phyloP scores from a whole-genome alignment of 2,888 invertebrate species.

The Ornithoptera priamus region DNA sequence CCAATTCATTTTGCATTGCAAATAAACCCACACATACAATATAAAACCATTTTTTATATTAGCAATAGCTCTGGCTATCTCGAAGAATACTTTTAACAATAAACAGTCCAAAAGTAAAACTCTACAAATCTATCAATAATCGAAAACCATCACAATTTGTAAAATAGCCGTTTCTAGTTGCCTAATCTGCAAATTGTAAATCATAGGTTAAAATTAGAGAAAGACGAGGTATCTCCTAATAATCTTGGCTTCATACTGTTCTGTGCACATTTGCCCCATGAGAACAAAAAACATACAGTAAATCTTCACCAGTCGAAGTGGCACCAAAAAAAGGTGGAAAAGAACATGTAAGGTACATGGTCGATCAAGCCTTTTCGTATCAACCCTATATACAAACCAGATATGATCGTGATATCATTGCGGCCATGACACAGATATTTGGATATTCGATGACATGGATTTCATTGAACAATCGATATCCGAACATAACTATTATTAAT shows the following conservation, averaged over 20 bases:
- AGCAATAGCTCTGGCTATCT: too few species aligned
- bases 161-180: too few species aligned
- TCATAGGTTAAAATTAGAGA: too few species aligned
- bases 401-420: constrained; percentile 44
- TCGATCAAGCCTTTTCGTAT: neutral
- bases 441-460: constrained; percentile 44
- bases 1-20: neutral
- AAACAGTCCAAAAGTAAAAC: too few species aligned
- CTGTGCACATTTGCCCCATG: too few species aligned
- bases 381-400: constrained; percentile 38
- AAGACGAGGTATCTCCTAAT: too few species aligned
- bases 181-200: too few species aligned
- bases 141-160: too few species aligned
- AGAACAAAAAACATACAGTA: too few species aligned
- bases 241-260: too few species aligned
- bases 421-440: constrained; percentile 54
- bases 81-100: too few species aligned
- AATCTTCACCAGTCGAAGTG: neutral
- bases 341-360: neutral
- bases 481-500: constrained; percentile 11
- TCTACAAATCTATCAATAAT: too few species aligned
- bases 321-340: neutral
- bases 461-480: constrained; percentile 39
- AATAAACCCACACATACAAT: neutral
- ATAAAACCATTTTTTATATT: neutral